phyloP scores from a whole-genome alignment of 2,113 vertebrate genomes.

The Cheirogaleus medius region DNA sequence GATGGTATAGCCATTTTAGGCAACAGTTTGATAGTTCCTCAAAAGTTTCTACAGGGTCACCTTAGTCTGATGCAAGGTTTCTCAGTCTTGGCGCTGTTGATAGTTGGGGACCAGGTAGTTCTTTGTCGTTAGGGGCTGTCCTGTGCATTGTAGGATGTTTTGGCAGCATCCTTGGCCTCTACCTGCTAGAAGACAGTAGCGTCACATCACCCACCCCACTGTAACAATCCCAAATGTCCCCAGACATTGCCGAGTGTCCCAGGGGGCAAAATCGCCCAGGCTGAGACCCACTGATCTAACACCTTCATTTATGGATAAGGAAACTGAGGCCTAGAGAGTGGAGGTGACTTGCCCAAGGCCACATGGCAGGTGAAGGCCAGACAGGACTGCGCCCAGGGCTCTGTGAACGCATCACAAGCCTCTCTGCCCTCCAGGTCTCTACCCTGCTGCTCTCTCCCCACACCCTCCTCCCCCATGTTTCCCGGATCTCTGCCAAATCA shows the following conservation, averaged over 20 bases:
- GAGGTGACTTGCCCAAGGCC: not conserved
- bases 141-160: not conserved
- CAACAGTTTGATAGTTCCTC: not conserved
- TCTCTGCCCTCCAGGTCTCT: not conserved
- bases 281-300: not conserved
- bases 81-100: fast-evolving
- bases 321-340: not conserved
- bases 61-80: not conserved
- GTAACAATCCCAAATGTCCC: not conserved
- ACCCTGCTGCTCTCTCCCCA: not conserved
- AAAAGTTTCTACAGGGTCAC: not conserved
- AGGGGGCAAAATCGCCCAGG: too few species aligned
- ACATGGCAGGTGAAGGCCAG: not conserved
- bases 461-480: not conserved
- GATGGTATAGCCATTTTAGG: not conserved
- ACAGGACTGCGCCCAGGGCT: not conserved
- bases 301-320: not conserved
- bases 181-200: not conserved
- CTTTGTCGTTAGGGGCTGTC: not conserved
- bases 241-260: not conserved
- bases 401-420: not conserved
- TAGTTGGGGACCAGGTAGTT: not conserved
- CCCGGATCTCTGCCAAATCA: not conserved
- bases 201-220: fast-evolving
- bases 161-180: not conserved